Conservation (phyloP, 2,113 vertebrate species). For the Lanius collurio region DNA sequence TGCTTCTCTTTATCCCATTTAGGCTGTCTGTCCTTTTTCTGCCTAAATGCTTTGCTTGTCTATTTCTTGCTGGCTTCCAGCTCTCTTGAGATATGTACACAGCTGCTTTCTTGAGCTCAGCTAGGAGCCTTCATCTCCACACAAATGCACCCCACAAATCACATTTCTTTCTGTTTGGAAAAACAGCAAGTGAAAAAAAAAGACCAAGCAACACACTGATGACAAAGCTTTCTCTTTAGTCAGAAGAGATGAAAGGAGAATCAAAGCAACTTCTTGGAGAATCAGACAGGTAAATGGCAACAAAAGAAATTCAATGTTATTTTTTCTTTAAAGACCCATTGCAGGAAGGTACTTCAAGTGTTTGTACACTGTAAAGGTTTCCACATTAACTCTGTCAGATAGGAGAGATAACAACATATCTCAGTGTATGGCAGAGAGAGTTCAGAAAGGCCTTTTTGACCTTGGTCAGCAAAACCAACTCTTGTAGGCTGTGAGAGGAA, state of each 20-base stretch:
- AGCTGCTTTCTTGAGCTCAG: neutral
- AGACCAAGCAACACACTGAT: neutral
- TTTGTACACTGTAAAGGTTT: neutral
- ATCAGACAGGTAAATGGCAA: neutral
- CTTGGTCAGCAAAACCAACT: neutral
- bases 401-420: neutral
- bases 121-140: neutral
- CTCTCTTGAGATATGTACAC: neutral
- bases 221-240: neutral
- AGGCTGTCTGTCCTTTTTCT: neutral
- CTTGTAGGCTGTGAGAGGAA: neutral
- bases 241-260: neutral
- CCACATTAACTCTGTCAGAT: neutral
- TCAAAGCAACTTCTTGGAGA: neutral
- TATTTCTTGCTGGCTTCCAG: neutral
- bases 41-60: neutral
- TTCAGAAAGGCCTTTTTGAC: neutral
- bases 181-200: neutral
- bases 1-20: neutral
- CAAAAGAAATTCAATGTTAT: neutral
- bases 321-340: neutral
- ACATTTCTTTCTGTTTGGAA: neutral
- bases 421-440: neutral
- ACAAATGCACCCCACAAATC: neutral
- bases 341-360: neutral